phyloP scores from a whole-genome alignment of 2,888 invertebrate species.

The Chloroclystis v-ata region DNA sequence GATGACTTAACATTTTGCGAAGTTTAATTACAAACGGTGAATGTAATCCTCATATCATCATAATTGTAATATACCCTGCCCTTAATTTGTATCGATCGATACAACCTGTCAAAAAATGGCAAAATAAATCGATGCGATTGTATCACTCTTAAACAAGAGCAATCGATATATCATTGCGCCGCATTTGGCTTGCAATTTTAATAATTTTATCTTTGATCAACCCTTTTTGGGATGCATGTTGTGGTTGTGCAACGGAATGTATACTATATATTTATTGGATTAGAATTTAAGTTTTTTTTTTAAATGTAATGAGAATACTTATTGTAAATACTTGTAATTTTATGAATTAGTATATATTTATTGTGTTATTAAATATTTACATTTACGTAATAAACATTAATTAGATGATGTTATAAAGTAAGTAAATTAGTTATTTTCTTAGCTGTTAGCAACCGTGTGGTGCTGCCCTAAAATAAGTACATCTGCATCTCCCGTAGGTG shows the following conservation, averaged over 20 bases:
- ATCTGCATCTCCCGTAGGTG: too few species aligned
- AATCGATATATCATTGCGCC: constrained; percentile 70
- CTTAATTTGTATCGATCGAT: constrained; percentile 59
- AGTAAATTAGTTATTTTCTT: too few species aligned
- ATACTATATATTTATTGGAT: neutral
- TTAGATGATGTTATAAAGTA: too few species aligned
- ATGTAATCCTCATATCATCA: constrained; percentile 15
- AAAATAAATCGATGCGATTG: constrained; percentile 55
- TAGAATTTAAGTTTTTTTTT: too few species aligned
- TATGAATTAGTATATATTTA: too few species aligned
- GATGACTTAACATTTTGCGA: neutral
- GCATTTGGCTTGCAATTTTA: constrained; percentile 62
- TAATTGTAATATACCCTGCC: constrained; percentile 17
- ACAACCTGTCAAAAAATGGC: constrained; percentile 41
- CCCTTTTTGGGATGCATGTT: constrained; percentile 31
- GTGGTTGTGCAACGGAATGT: neutral
- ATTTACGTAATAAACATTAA: too few species aligned
- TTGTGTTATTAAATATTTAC: too few species aligned
- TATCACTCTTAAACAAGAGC: constrained; percentile 41
- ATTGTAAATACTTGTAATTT: too few species aligned
- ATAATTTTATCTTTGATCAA: constrained; percentile 61
- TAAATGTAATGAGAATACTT: too few species aligned
- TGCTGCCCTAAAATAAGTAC: too few species aligned
- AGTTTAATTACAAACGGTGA: neutral
- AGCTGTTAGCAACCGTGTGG: too few species aligned